Conservation (phyloP, 1,140 invertebrate species). For the Leptopilina clavipes region DNA sequence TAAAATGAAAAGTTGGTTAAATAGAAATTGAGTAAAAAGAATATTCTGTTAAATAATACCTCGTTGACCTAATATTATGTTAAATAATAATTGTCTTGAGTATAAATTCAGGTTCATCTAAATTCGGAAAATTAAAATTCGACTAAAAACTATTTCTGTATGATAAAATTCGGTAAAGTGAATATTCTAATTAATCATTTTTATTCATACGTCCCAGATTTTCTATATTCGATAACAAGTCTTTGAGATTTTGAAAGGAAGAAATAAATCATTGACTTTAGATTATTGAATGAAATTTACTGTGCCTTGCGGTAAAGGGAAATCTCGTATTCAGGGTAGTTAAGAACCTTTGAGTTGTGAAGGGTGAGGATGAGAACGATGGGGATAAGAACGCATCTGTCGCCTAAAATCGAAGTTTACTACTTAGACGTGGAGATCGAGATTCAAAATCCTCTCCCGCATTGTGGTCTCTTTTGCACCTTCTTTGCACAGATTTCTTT, state of each 20-base stretch:
- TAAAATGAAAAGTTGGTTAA: no score
- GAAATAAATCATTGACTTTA: background rate
- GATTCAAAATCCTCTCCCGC: constrained; percentile 44
- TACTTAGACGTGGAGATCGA: constrained; percentile 45
- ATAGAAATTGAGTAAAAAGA: no score
- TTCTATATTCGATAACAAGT: background rate
- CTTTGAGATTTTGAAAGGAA: no score
- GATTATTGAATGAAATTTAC: constrained; percentile 4
- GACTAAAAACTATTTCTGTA: no score
- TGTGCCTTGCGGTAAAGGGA: constrained; percentile 38
- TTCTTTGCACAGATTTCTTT: constrained; percentile 63
- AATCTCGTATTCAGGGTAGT: background rate
- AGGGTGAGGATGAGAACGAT: constrained; percentile 34
- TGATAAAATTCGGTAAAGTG: no score
- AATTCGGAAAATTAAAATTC: no score
- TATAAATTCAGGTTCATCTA: no score
- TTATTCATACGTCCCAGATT: no score
- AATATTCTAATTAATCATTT: no score
- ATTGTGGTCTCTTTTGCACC: constrained; percentile 60
- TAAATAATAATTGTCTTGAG: no score
- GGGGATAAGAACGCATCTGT: constrained; percentile 54
- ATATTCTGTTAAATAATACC: no score
- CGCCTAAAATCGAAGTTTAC: constrained; percentile 56
- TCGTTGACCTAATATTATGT: no score
- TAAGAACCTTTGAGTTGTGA: background rate